Conservation (phyloP, 2,888 invertebrate species). For the Stenolophus ochropezus region DNA sequence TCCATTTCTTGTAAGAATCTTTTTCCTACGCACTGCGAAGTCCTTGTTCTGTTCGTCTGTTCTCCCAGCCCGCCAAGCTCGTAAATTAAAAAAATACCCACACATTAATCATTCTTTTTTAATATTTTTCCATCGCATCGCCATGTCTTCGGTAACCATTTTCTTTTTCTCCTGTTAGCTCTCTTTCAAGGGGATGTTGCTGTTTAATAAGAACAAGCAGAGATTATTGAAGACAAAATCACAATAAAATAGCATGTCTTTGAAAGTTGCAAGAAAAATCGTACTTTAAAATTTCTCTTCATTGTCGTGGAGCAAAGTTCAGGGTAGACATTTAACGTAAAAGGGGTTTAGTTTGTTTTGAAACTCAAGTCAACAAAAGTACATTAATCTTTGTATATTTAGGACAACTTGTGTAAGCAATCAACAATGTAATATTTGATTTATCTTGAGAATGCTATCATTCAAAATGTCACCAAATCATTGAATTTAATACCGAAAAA, state of each 20-base stretch:
- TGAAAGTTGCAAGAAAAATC: background rate
- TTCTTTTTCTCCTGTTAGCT: slow-evolving; percentile 17
- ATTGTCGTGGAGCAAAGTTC: background rate
- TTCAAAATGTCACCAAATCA: background rate
- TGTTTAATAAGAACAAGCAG: slow-evolving; percentile 16
- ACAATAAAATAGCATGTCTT: background rate
- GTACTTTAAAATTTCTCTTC: background rate
- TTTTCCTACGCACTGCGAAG: background rate
- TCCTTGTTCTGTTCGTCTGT: background rate
- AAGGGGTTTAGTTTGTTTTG: slow-evolving; percentile 22
- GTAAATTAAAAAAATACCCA: slow-evolving; percentile 46
- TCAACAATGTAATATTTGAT: slow-evolving; percentile 27
- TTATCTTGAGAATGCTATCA: background rate
- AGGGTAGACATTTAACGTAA: background rate
- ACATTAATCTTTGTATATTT: slow-evolving; percentile 35
- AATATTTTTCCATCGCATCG: slow-evolving; percentile 11
- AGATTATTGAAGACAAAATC: background rate
- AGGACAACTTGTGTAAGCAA: slow-evolving; percentile 26
- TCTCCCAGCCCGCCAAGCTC: background rate
- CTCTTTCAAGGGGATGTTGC: background rate
- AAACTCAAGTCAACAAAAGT: slow-evolving; percentile 13
- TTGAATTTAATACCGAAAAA: slow-evolving; percentile 20
- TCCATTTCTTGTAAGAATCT: background rate
- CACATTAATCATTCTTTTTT: slow-evolving; percentile 46
- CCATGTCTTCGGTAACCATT: background rate